Base-by-base conservation (phyloP, 2,888 invertebrate species). In the Rhamnusium bicolor region DNA sequence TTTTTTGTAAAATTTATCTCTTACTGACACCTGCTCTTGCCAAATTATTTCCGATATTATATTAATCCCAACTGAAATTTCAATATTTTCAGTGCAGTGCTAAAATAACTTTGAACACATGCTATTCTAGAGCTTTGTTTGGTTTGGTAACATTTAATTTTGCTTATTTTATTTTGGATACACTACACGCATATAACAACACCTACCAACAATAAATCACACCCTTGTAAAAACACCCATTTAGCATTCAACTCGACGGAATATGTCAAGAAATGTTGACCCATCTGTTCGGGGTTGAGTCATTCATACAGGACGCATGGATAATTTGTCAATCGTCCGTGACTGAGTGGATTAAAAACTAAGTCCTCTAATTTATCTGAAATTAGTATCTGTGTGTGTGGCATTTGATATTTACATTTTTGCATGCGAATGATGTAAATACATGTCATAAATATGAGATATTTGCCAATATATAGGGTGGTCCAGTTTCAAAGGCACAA, bases 191-290 rank as follows among this genome's bases (percentile, higher is more conserved):
- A 24, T 71, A 32, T 19, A 29, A 18, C 40, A 56, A 73, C 77
- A 74, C 72, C 76, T 74, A 77, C 74, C 75, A 69, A 65, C 71
- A 77, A 81, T 82, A 82, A 82, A 82, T 83, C 81, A 82, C 67
- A 74, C 76, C 77, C 80, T 81, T 81, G 78, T 82, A 80, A 80
- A 83, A 81, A 82, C 80, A 81, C 69, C 71, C 71, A 72, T 73
- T 79, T 74, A 67, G 73, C 69, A 75, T 46, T 54, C 54, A 46
- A 69, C 68, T 73, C 69, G 67, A 1, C 27, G 40, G 54, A 71
- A 71, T 72, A 76, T 76, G 80, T 74, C 78, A 76, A 78, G 72
- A 71, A 69, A 68, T 76, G 77, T 79, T 79, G 76, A 78, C 71
- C 78, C 77, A 82, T 80, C 77, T 80, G 80, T 71, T 76, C 21